Percentiles rank a stretch among this genome's conserved stretches.
These are phyloP conservation scores for Nylanderia fulva DNA, from an alignment of 1,140 invertebrate genomes.

Conservation along the genomic window DNA sequence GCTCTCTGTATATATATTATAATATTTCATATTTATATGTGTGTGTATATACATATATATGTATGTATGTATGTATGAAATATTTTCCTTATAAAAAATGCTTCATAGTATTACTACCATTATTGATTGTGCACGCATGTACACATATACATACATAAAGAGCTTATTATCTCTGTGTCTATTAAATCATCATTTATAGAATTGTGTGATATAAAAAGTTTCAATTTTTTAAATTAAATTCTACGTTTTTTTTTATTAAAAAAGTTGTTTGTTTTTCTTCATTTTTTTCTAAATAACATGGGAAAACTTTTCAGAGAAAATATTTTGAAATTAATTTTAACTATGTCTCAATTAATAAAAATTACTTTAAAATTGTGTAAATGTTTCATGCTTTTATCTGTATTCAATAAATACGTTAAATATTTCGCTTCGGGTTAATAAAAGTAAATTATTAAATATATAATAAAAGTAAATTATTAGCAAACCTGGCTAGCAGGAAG, in stretches of 20 bases:
- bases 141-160: too few relatives aligned
- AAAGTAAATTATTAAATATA: too few relatives aligned
- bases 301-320: not conserved
- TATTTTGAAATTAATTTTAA: not conserved
- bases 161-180: too few relatives aligned
- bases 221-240: too few relatives aligned
- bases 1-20: constrained; percentile 5
- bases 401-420: not conserved
- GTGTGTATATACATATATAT: not conserved
- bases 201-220: too few relatives aligned
- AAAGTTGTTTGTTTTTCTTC: not conserved
- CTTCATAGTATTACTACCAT: too few relatives aligned
- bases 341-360: not conserved
- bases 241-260: not conserved
- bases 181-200: too few relatives aligned
- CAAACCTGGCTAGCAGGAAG: constrained; percentile 93
- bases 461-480: constrained; percentile 52
- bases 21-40: too few relatives aligned
- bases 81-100: too few relatives aligned
- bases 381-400: not conserved
- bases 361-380: constrained; percentile 4
- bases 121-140: too few relatives aligned
- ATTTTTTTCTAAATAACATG: not conserved
- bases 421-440: not conserved
- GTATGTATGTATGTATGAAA: too few relatives aligned